A percentile compares a stretch with the other conserved stretches of the same genome.
Evolutionary conservation across 2,888 invertebrate species (phyloP).

Genomic region (Ethmia dodecea): DNA sequence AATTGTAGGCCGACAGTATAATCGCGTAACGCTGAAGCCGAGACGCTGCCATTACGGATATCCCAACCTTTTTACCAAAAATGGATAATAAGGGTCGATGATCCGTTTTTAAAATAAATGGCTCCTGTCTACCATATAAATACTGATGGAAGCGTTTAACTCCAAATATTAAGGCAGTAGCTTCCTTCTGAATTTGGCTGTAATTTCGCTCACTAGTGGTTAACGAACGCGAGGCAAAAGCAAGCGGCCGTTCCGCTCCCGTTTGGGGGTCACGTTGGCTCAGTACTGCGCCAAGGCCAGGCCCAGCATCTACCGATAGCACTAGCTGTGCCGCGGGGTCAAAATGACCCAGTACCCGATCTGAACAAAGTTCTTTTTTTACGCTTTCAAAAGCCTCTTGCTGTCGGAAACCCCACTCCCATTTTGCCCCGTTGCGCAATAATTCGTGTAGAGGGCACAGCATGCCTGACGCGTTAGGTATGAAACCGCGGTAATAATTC

Average conservation of each 20-base stretch:
- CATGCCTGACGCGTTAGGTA: conserved; percentile 4
- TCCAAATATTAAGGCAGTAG: too few species aligned
- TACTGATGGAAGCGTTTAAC: conserved; percentile 10
- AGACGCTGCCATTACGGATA: conserved; percentile 8
- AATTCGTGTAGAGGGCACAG: conserved; percentile 6
- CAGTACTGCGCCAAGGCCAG: conserved; percentile 7
- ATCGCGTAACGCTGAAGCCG: conserved; percentile 12
- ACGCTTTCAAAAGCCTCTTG: conserved; percentile 9
- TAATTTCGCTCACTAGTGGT: conserved; percentile 24
- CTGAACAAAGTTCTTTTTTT: conserved; percentile 3
- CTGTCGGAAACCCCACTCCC: conserved; percentile 12
- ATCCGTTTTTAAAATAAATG: too few species aligned
- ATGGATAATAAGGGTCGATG: conserved; percentile 4
- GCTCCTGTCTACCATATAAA: conserved; percentile 11
- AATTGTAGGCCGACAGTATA: conserved; percentile 7
- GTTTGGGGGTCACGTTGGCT: conserved; percentile 15
- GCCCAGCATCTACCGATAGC: conserved; percentile 16
- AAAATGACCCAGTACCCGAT: conserved; percentile 14
- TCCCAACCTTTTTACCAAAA: not conserved
- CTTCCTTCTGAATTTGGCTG: conserved; percentile 29
- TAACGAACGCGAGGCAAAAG: too few species aligned
- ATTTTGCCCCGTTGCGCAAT: conserved; percentile 1
- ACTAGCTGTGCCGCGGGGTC: conserved; percentile 6
- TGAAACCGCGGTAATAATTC: conserved; percentile 15
- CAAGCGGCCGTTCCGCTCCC: too few species aligned